Evolutionary conservation across 2,797 vertebrate genomes (phyloP).

Genomic region (Lepidocolaptes lacrymiger): DNA sequence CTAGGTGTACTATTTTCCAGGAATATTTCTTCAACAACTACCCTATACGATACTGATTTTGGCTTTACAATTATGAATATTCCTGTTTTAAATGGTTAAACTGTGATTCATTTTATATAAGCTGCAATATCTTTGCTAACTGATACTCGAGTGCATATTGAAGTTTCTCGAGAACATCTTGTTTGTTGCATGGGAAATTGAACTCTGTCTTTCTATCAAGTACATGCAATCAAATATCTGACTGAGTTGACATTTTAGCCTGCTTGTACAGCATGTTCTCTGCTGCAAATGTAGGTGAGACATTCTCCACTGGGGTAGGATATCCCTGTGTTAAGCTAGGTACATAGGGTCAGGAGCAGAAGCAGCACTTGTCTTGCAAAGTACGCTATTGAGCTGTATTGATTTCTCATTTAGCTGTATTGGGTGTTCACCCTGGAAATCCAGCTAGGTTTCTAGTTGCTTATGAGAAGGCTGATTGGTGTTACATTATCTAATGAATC

Average conservation of each 20-base stretch:
- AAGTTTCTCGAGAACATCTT: conserved; percentile 38
- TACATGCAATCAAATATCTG: conserved; percentile 27
- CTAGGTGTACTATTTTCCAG: conserved; percentile 45
- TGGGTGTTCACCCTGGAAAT: conserved; percentile 51
- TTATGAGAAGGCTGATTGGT: conserved; percentile 53
- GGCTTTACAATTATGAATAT: conserved; percentile 43
- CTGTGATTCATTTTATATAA: conserved; percentile 51
- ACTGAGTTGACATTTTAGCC: conserved; percentile 27
- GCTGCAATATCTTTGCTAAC: conserved; percentile 48
- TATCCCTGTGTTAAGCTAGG: background rate
- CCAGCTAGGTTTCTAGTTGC: conserved; percentile 51
- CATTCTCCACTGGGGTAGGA: background rate
- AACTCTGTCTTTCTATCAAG: conserved; percentile 40
- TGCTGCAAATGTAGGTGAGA: background rate
- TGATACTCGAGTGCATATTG: conserved; percentile 3
- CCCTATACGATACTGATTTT: background rate
- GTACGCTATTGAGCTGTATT: conserved; percentile 31
- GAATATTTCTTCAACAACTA: conserved; percentile 1
- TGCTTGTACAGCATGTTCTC: conserved; percentile 9
- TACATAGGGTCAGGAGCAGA: background rate
- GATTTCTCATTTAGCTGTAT: conserved; percentile 59
- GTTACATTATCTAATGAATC: conserved; percentile 65
- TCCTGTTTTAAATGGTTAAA: conserved; percentile 43
- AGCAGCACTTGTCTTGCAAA: conserved; percentile 28
- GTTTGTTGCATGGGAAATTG: conserved; percentile 52